A percentile compares a stretch with the other conserved stretches of the same genome.
Evolutionary conservation across 2,797 vertebrate species (phyloP).

Genomic region (Siniperca scherzeri): DNA sequence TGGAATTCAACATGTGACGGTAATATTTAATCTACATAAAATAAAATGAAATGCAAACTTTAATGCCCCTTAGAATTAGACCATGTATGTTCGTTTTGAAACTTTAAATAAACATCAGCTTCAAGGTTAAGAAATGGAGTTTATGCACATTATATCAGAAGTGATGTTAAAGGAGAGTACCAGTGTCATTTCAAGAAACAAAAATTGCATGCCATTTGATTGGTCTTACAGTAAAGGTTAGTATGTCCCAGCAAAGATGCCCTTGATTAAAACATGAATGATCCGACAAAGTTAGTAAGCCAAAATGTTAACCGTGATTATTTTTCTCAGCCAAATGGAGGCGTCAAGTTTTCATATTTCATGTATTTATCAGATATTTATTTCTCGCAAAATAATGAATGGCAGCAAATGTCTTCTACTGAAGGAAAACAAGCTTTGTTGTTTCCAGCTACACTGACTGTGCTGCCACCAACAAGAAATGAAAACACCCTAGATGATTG

Average conservation of each 20-base stretch:
- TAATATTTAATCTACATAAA: neutral
- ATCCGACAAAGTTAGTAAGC: neutral
- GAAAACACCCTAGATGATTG: neutral
- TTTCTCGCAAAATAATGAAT: constrained; percentile 5
- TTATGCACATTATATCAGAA: neutral
- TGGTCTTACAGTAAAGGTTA: neutral
- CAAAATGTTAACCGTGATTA: neutral
- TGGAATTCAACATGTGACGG: neutral
- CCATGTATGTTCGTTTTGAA: neutral
- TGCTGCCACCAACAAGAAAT: neutral
- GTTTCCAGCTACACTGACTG: neutral
- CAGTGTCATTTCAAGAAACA: neutral
- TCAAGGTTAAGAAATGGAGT: neutral
- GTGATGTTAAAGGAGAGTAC: constrained; percentile 32
- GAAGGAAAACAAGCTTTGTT: neutral
- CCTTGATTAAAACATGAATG: neutral
- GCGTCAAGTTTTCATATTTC: neutral
- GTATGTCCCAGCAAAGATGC: neutral
- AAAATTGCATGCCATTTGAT: neutral
- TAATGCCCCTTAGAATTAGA: neutral
- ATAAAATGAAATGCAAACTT: neutral
- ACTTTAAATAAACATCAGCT: neutral
- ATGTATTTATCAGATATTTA: neutral
- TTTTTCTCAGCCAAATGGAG: neutral
- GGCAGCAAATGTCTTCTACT: neutral